Conservation (phyloP, 2,113 vertebrate genomes). For the Podarcis raffonei region DNA sequence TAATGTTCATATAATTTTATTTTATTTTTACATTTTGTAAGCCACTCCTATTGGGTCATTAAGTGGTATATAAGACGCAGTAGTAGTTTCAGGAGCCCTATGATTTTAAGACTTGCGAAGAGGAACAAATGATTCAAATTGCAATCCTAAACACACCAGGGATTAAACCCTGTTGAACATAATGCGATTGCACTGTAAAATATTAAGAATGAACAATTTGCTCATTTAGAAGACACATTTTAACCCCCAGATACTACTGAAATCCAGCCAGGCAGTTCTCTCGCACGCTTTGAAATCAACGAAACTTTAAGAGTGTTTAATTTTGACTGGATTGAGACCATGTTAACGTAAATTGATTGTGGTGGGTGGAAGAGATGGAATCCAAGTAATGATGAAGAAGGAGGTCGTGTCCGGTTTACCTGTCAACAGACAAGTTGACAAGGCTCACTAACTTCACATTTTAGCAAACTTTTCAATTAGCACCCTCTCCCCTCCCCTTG, state of each 20-base stretch:
- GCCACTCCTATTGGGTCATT: too few species aligned
- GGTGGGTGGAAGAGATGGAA: neutral
- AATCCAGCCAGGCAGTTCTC: neutral
- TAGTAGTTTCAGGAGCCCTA: neutral
- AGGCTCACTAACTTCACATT: conserved; percentile 66
- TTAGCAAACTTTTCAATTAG: conserved; percentile 78
- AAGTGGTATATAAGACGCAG: too few species aligned
- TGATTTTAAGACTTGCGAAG: neutral
- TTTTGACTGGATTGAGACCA: neutral
- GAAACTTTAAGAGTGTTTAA: neutral
- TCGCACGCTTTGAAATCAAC: neutral
- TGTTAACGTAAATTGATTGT: neutral
- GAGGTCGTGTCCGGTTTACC: conserved; percentile 23
- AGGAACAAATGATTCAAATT: neutral
- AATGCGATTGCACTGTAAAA: neutral
- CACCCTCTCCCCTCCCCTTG: conserved; percentile 37
- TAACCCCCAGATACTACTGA: neutral
- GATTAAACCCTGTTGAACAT: neutral
- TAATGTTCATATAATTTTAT: too few species aligned
- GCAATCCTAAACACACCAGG: neutral
- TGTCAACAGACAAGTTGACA: conserved; percentile 44
- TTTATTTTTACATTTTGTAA: too few species aligned
- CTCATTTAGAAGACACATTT: neutral
- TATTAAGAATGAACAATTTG: neutral
- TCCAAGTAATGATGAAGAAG: conserved; percentile 25